Percentiles rank a stretch among this genome's conserved stretches.
These are phyloP conservation scores for Pyrocephalus nanus DNA, from an alignment of 2,797 vertebrate species.

Conservation along the genomic window DNA sequence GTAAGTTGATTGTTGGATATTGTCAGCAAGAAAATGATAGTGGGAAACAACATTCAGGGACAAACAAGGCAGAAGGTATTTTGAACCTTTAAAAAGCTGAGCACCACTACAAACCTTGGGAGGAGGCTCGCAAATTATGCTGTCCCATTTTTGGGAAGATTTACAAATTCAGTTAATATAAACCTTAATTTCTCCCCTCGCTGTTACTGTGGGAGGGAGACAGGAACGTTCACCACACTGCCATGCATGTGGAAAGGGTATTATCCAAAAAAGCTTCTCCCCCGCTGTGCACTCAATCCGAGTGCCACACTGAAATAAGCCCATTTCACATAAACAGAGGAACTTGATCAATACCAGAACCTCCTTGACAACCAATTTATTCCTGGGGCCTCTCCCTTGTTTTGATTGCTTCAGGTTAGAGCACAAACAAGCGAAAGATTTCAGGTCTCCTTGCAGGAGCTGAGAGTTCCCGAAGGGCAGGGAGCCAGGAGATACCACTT, in stretches of 20 bases:
- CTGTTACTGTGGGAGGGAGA: background rate
- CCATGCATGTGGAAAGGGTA: background rate
- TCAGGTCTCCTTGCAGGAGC: background rate
- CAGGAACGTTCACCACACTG: background rate
- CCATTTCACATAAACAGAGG: conserved; percentile 54
- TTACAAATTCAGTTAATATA: background rate
- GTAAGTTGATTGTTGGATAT: background rate
- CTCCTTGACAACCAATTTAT: conserved; percentile 49
- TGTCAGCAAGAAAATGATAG: background rate
- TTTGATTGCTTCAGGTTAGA: conserved; percentile 62
- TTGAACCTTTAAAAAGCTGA: background rate
- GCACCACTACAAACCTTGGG: background rate
- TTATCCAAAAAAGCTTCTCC: conserved; percentile 32
- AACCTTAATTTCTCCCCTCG: background rate
- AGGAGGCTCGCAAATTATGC: background rate
- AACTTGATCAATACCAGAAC: conserved; percentile 69
- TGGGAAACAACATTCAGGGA: background rate
- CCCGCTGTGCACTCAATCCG: conserved; percentile 9
- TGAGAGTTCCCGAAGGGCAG: conserved; percentile 33
- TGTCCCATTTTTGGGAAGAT: background rate
- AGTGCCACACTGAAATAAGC: conserved; percentile 48
- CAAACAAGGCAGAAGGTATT: background rate
- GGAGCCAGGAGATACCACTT: conserved; percentile 49
- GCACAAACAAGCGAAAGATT: conserved; percentile 55
- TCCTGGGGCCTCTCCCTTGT: background rate